Evolutionary conservation across 2,113 vertebrate genomes (phyloP).

Genomic region (Syrmaticus mikado): DNA sequence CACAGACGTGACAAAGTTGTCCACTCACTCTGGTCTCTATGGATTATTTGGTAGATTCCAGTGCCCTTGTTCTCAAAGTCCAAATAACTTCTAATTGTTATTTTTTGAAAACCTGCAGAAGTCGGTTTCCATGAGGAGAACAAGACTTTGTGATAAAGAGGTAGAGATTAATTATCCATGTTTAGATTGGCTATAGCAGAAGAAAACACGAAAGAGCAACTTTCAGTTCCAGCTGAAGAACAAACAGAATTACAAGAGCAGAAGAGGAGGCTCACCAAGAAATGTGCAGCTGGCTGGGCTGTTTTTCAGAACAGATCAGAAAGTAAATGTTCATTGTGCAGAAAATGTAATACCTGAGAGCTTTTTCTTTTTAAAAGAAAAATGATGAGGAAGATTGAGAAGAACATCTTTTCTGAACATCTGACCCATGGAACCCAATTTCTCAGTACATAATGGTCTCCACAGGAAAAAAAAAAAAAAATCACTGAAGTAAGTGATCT

Average conservation of each 20-base stretch:
- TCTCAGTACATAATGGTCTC: background rate
- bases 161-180: background rate
- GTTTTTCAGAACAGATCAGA: background rate
- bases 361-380: background rate
- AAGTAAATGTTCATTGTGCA: background rate
- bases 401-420: background rate
- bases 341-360: background rate
- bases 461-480: background rate
- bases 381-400: background rate
- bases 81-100: background rate
- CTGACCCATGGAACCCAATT: background rate
- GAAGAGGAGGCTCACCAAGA: background rate
- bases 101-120: background rate
- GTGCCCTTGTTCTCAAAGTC: background rate
- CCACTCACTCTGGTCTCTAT: background rate
- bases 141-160: background rate
- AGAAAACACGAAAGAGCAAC: fast-evolving
- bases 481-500: background rate
- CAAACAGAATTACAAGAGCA: background rate
- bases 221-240: background rate
- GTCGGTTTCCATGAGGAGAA: background rate
- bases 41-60: background rate
- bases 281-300: background rate
- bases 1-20: background rate
- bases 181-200: background rate